A percentile compares a stretch with the other conserved stretches of the same genome.
These are phyloP conservation scores for Montifringilla adamsi DNA, from an alignment of 2,113 vertebrate species.

Conservation along the genomic window DNA sequence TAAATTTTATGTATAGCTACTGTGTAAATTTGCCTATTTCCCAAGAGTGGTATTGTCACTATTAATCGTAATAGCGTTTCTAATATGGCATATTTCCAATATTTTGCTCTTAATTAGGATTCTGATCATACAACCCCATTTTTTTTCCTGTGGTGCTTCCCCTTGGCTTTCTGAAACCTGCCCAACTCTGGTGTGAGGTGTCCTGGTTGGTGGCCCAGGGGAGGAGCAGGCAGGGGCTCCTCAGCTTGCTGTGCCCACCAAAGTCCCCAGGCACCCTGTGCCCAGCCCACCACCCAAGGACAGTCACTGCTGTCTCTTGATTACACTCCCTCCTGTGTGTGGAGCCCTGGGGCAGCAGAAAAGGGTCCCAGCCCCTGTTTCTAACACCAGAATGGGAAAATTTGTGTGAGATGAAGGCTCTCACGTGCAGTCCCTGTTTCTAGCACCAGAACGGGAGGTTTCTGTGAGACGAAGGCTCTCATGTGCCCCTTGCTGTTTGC, in stretches of 20 bases:
- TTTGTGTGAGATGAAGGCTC: neutral
- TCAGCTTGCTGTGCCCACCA: neutral
- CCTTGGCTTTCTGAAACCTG: slow-evolving; percentile 10
- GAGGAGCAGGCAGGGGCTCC: neutral
- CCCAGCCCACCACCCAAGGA: neutral
- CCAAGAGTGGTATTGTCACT: slow-evolving; percentile 62
- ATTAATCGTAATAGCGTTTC: slow-evolving; percentile 64
- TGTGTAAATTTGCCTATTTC: slow-evolving; percentile 71
- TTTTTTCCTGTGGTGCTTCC: neutral
- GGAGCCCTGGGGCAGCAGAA: neutral
- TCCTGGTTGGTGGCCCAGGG: neutral
- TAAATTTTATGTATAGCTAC: slow-evolving; percentile 69
- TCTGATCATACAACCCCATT: slow-evolving; percentile 29
- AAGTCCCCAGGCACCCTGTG: neutral
- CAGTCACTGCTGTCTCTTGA: accelerated
- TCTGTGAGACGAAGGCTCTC: neutral
- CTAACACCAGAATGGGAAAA: accelerated
- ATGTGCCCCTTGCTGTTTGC: accelerated
- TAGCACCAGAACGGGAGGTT: neutral
- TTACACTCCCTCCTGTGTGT: neutral
- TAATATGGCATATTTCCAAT: slow-evolving; percentile 73
- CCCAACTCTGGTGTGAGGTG: neutral
- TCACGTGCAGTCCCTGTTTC: neutral
- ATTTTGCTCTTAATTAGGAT: slow-evolving; percentile 67
- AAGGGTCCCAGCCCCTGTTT: neutral